Conservation (phyloP, 2,888 invertebrate genomes). For the Biston stratarius region DNA sequence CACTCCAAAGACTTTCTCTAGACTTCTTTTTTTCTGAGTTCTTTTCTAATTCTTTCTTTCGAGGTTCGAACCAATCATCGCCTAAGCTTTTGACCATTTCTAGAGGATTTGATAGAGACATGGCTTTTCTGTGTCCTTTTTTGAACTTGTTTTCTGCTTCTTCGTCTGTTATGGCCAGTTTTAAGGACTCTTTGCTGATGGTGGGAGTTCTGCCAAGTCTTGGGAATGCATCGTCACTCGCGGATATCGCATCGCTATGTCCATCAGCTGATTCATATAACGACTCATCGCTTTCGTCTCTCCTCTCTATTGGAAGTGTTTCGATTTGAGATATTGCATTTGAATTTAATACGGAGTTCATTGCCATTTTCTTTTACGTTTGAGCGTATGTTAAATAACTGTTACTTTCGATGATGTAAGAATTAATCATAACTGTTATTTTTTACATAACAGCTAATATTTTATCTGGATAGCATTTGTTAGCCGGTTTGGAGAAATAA, state of each 20-base stretch:
- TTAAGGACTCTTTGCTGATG: constrained; percentile 81
- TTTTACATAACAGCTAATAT: not conserved
- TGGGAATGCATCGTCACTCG: constrained; percentile 77
- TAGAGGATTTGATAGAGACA: constrained; percentile 81
- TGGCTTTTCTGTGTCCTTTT: constrained; percentile 80
- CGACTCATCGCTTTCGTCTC: constrained; percentile 83
- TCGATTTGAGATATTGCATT: constrained; percentile 33
- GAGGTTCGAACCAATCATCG: constrained; percentile 79
- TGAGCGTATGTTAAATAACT: not conserved
- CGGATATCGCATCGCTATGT: constrained; percentile 79
- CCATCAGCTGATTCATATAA: constrained; percentile 82
- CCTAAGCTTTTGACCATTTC: constrained; percentile 81
- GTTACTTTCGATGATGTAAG: constrained; percentile 3
- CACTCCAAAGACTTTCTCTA: constrained; percentile 81
- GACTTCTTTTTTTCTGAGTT: constrained; percentile 78
- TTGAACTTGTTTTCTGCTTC: constrained; percentile 72
- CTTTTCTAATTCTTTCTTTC: constrained; percentile 74
- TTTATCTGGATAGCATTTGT: not conserved
- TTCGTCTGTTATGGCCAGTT: constrained; percentile 80
- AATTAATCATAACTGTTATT: not conserved
- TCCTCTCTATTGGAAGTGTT: constrained; percentile 69
- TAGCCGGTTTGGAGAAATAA: not conserved
- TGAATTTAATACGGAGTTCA: constrained; percentile 15
- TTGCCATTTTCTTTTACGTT: constrained; percentile 38
- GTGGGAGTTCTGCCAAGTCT: constrained; percentile 75